Base-by-base conservation (phyloP, 2,113 vertebrate genomes). In the Myiozetetes cayanensis region DNA sequence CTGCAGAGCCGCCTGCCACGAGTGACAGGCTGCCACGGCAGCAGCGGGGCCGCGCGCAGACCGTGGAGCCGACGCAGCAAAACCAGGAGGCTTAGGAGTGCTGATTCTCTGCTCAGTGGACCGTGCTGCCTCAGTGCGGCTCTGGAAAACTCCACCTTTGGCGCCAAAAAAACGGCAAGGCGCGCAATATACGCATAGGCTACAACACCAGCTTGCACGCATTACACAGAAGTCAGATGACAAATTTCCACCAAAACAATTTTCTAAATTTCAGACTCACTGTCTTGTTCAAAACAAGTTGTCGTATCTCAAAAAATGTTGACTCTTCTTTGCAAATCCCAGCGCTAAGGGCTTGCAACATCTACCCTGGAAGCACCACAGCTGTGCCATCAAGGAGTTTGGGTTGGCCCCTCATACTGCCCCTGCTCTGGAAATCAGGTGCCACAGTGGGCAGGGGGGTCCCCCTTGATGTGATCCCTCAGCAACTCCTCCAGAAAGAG, bases 21-120 rank as follows among this genome's bases (percentile, higher is more conserved):
- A 67, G 76, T 5, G 52, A 61, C 81, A 73, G 87, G 66, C 74
- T 72, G 82, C 82, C 85, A 35, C 25, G 28, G 67, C 83, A 73
- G 89, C 67, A 53, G 62, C 7, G 1, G 47, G 67, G 91, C 52
- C 8, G 0, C 0, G 8, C 9, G 0, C 52, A 7, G 75, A 73
- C 61, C 70, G 5, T 0, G 3, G 47, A 82, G 87, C 61, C 92
- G 63, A 6, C 2, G 0, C 53, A 4, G 79, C 72, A 10, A 4
- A 70, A 13, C 68, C 2, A 14, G 4, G 21, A 27, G 21, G 52
- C 21, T 66, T 1, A 5, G 2, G 6, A n/a, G 24, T 1, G 10
- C 6, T 8, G 49, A 9, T 8, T 8, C 30, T 47, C 74, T 43
- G 35, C 53, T 44, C 11, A 14, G 19, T 3, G 41, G 43, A 14